phyloP scores from a whole-genome alignment of 2,797 vertebrate genomes.

The Anas georgica region DNA sequence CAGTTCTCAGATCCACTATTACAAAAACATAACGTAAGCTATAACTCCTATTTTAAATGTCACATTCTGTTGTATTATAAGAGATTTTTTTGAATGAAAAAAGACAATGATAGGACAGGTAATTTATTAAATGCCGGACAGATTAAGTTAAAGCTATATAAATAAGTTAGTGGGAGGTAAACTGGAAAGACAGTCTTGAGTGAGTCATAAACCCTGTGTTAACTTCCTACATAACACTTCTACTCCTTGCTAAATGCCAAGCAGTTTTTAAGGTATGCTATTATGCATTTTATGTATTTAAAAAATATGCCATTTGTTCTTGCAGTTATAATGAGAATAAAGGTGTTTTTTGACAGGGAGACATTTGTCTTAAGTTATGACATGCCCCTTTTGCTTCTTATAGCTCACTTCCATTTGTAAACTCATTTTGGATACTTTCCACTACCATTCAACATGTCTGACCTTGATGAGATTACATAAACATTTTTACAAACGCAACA shows the following conservation, averaged over 20 bases:
- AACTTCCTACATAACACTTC: not conserved
- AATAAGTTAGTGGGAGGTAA: not conserved
- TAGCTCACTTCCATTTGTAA: not conserved
- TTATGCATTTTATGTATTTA: not conserved
- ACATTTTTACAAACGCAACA: not conserved
- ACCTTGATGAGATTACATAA: not conserved
- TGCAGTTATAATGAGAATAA: not conserved
- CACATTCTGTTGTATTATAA: not conserved
- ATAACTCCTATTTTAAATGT: not conserved
- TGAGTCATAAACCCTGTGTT: slow-evolving; percentile 9
- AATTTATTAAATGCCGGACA: not conserved
- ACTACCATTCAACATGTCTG: not conserved
- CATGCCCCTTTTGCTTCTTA: not conserved
- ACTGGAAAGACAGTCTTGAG: not conserved
- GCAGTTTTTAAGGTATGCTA: not conserved
- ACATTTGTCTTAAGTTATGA: not conserved
- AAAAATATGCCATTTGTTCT: not conserved
- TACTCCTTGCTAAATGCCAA: not conserved
- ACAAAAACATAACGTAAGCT: not conserved
- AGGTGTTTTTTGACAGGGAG: not conserved
- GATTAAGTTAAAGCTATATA: not conserved
- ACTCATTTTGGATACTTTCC: not conserved
- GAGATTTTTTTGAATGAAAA: not conserved
- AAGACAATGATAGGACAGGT: not conserved
- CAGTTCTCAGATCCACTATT: not conserved